These are phyloP conservation scores for Notodonta dromedarius DNA, from an alignment of 2,888 invertebrate genomes.

Conservation along the genomic window DNA sequence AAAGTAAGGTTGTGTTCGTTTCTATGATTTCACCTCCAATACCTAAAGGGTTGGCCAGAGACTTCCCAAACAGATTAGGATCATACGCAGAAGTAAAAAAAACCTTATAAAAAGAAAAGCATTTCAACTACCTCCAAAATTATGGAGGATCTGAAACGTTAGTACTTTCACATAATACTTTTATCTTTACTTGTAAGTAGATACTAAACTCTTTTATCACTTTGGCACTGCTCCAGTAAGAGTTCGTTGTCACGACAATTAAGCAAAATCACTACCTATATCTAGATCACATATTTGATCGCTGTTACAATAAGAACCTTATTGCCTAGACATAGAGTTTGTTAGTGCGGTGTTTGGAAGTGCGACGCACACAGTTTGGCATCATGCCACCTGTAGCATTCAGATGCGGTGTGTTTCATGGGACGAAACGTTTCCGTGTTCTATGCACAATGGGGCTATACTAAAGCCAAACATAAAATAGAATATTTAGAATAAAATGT, in stretches of 20 bases:
- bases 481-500: no score
- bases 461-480: no score
- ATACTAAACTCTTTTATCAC: slow-evolving; percentile 9
- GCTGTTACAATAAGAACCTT: slow-evolving; percentile 14
- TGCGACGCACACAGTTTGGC: slow-evolving; percentile 38
- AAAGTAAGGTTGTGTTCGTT: no score
- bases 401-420: slow-evolving; percentile 18
- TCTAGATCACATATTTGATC: not conserved
- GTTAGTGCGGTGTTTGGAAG: not conserved
- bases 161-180: not conserved
- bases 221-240: slow-evolving; percentile 43
- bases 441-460: not conserved
- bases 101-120: no score
- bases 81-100: no score
- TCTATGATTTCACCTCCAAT: no score
- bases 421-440: slow-evolving; percentile 19
- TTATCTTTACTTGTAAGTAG: no score
- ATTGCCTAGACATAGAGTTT: not conserved
- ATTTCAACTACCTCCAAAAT: no score
- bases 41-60: no score
- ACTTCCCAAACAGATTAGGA: no score
- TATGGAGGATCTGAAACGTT: no score
- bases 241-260: slow-evolving; percentile 50
- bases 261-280: not conserved
- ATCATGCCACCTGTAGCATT: slow-evolving; percentile 35